These are phyloP conservation scores for Archegozetes longisetosus DNA, from an alignment of 1,140 invertebrate species.

Conservation along the genomic window DNA sequence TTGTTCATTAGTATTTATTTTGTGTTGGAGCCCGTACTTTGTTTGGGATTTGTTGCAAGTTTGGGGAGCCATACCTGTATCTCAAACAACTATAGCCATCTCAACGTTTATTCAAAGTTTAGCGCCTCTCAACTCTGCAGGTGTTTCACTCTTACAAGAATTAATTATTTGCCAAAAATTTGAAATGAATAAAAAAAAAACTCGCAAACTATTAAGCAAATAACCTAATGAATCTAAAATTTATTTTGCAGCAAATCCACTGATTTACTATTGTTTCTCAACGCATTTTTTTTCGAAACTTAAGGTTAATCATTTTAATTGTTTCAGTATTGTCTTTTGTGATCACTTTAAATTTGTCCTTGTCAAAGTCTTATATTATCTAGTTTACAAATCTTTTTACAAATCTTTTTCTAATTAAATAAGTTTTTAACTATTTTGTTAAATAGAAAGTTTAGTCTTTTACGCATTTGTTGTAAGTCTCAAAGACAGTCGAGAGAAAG, in stretches of 20 bases:
- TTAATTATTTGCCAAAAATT: too few species aligned
- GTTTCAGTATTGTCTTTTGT: too few species aligned
- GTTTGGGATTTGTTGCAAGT: conserved; percentile 83
- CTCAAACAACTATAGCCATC: conserved; percentile 61
- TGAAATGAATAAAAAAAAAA: too few species aligned
- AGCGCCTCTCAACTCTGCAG: conserved; percentile 80
- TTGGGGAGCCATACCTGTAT: conserved; percentile 60
- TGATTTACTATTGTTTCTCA: conserved; percentile 87
- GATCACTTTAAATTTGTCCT: too few species aligned
- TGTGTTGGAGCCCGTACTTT: conserved; percentile 92
- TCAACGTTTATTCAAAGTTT: conserved; percentile 82
- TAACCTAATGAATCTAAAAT: too few species aligned
- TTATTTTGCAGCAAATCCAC: conserved; percentile 79
- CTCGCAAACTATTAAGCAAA: too few species aligned
- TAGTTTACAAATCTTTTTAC: too few species aligned
- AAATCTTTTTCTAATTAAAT: too few species aligned
- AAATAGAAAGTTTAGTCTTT: neutral
- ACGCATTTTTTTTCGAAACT: conserved; percentile 67
- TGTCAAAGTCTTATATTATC: too few species aligned
- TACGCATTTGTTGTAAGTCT: neutral
- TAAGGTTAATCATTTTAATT: too few species aligned
- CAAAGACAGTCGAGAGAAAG: neutral
- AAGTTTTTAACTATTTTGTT: neutral
- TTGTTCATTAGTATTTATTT: conserved; percentile 87
- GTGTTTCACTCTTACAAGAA: too few species aligned